A percentile compares a stretch with the other conserved stretches of the same genome.
These are phyloP conservation scores for Tenthredo distinguenda DNA, from an alignment of 2,888 invertebrate species.

Conservation along the genomic window DNA sequence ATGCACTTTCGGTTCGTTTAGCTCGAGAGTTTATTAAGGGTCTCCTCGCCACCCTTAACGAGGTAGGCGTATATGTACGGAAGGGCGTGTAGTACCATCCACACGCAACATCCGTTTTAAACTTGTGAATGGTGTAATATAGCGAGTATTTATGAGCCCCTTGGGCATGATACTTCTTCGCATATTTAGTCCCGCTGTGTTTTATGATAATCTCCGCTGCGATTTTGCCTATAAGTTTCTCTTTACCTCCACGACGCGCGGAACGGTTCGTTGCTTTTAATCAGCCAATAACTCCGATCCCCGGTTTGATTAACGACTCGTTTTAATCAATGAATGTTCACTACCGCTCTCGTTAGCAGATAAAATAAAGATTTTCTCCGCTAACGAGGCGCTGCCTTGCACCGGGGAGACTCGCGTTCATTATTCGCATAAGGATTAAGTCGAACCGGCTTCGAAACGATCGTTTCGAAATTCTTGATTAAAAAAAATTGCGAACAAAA, in stretches of 20 bases:
- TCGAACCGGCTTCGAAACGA: not conserved
- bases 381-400: constrained; percentile 17
- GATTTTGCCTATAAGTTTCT: constrained; percentile 2
- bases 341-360: constrained; percentile 46
- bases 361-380: constrained; percentile 33
- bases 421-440: not conserved
- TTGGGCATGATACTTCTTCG: not conserved
- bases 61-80: constrained; percentile 61
- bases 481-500: not conserved
- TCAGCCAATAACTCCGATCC: constrained; percentile 23
- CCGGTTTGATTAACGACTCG: constrained; percentile 28
- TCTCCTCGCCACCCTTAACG: constrained; percentile 57
- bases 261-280: not conserved
- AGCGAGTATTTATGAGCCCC: not conserved
- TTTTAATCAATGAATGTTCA: constrained; percentile 49
- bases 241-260: not conserved
- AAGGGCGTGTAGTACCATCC: not conserved
- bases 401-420: not conserved
- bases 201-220: not conserved
- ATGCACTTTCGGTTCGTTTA: not conserved
- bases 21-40: constrained; percentile 49
- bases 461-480: not conserved
- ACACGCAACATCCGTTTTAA: constrained; percentile 23
- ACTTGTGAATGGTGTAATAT: constrained; percentile 1
- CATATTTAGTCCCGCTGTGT: not conserved